Percentiles rank a stretch among this genome's conserved stretches.
These are phyloP conservation scores for Achatina immaculata DNA, from an alignment of 1,140 invertebrate genomes.

Conservation along the genomic window DNA sequence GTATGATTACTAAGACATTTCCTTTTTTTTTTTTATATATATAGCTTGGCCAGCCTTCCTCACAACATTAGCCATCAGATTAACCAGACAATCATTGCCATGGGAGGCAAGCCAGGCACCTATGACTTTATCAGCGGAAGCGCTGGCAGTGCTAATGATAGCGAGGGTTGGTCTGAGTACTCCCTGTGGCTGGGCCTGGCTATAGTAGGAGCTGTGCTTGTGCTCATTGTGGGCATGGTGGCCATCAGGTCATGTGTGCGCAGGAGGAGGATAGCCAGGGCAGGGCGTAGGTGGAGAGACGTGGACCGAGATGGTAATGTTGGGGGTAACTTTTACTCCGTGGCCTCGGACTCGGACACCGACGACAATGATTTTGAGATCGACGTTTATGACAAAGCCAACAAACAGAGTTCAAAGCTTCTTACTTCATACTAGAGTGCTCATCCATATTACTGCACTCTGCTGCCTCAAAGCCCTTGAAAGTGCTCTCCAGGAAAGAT, in stretches of 20 bases:
- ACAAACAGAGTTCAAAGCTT: conserved; percentile 34
- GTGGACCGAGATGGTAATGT: neutral
- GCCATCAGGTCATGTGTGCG: conserved; percentile 17
- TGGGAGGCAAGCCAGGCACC: conserved; percentile 38
- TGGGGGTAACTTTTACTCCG: conserved; percentile 31
- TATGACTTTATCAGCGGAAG: conserved; percentile 36
- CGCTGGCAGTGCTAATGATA: neutral
- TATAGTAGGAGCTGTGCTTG: neutral
- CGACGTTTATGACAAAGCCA: conserved; percentile 34
- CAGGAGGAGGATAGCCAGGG: neutral
- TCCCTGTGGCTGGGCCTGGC: conserved; percentile 34
- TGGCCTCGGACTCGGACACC: conserved; percentile 26
- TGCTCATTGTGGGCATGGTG: conserved; percentile 13
- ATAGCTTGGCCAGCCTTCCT: conserved; percentile 28
- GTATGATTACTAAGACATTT: no score
- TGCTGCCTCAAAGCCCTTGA: neutral
- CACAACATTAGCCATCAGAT: conserved; percentile 39
- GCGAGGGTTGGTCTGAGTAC: conserved; percentile 31
- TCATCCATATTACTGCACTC: neutral
- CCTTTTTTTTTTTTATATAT: neutral
- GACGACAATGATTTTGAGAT: conserved; percentile 41
- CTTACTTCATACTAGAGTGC: conserved; percentile 27
- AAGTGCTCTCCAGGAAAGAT: neutral
- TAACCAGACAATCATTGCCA: conserved; percentile 38
- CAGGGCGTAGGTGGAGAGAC: conserved; percentile 32